Base-by-base conservation (phyloP, 2,113 vertebrate genomes). In the Platycercus adscitus region DNA sequence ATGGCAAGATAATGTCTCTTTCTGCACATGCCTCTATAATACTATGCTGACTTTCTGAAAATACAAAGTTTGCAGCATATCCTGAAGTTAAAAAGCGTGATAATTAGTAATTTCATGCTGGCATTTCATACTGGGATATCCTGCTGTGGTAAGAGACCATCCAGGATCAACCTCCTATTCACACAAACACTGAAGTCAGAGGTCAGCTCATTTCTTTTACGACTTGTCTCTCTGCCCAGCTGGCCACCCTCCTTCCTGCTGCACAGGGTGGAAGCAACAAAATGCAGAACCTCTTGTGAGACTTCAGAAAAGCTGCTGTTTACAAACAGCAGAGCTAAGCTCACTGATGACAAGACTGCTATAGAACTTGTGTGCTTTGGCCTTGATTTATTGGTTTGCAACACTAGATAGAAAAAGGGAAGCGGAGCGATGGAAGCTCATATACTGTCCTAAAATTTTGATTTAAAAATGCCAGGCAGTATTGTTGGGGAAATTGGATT, bases 61-160 rank as follows among this genome's bases (percentile, higher is more conserved):
- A 88, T 10, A 77, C 11, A 64, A 72, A 55, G 75, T 52, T 91
- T 87, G 72, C 53, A 87, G 89, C 60, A 72, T 33, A 73, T 26
- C 76, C 50, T 77, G 87, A 94, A 81, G 61, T 87, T 77, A 86
- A 94, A 94, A 94, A 88, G 70, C 66, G 43, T 56, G 76, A 71
- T 77, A 96, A 95, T 95, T 83, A 86, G 63, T 69, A 69, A 92
- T 91, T 96, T 93, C 84, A 86, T 21, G 88, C 82, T 87, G 91
- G n/a, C 60, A 65, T 95, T 92, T 95, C 96, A 94, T 94, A 94
- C 70, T 81, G 91, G 85, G 93, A 87, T 80, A 65, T 14, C 87
- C 53, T 82, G 89, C 85, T 91, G 86, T 3, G 24, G 41, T 81
- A 89, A 89, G 71, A 93, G 72, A 60, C 33, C 7, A 1, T n/a